phyloP scores from a whole-genome alignment of 2,888 invertebrate species.

The Crioceris asparagi region DNA sequence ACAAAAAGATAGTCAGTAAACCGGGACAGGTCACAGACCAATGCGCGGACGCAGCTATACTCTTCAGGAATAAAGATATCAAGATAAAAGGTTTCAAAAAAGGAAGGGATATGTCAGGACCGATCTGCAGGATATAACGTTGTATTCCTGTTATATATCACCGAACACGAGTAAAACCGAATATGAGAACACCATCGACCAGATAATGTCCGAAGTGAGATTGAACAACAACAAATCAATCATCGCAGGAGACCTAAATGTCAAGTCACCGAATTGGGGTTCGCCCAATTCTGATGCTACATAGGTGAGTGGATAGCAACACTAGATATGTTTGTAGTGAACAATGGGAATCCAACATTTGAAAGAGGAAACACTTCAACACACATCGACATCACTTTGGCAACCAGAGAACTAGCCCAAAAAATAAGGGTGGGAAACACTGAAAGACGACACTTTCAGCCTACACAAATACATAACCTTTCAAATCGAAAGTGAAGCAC shows the following conservation, averaged over 20 bases:
- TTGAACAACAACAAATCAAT: no score
- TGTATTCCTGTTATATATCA: not conserved
- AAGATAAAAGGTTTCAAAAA: not conserved
- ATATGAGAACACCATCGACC: not conserved
- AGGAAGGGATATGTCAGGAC: not conserved
- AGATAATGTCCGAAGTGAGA: not conserved
- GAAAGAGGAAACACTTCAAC: not conserved
- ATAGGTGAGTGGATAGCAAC: not conserved
- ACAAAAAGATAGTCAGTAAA: not conserved
- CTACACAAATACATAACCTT: not conserved
- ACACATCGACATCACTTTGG: not conserved
- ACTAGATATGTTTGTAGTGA: not conserved
- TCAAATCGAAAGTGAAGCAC: not conserved
- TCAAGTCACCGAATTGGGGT: not conserved
- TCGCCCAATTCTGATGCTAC: not conserved
- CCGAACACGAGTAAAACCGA: not conserved
- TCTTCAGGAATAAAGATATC: not conserved
- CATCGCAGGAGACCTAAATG: not conserved
- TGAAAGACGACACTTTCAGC: not conserved
- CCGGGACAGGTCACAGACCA: not conserved
- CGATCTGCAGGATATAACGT: not conserved
- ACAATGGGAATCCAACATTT: not conserved
- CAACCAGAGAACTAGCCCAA: no score
- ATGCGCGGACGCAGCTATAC: not conserved
- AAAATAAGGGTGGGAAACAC: not conserved